Base-by-base conservation (phyloP, 2,888 invertebrate species). In the Chloromyia formosa region DNA sequence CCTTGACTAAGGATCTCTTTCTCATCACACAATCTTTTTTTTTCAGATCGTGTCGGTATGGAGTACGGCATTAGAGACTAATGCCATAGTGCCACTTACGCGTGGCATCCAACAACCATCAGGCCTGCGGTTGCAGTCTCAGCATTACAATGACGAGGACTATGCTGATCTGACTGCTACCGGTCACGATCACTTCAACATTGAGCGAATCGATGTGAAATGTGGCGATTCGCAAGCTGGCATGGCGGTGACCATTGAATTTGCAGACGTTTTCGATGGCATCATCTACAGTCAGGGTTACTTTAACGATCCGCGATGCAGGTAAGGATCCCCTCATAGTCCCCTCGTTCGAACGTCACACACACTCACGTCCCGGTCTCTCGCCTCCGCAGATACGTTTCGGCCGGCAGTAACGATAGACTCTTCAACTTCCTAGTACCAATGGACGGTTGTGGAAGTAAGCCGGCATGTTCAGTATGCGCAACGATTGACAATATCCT, bases 231-330 rank as follows among this genome's bases (percentile, higher is more conserved):
- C 75, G 1, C 85, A 87, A 1, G 86, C 86, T 76, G 89, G 85
- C 35, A 90, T 91, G 80, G 86, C 88, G 68, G 90, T 92, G 0
- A 88, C 87, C 0, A 87, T 92, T 0, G 89, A 90, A 62, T 92
- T 92, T 80, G 85, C 88, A 9, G 88, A 89, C 76, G 86, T 89
- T 0, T 92, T 89, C 79, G 88, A 90, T 79, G 92, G 92, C 14
- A 87, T 92, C 42, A 89, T 92, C 75, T 92, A 91, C 86, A 92
- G 91, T 81, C 91, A 92, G 81, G 91, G 91, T 14, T 88, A 88
- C 79, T 88, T 89, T 80, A 88, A 87, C 77, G 90, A 92, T 82
- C 88, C 90, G 14, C 89, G 88, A 78, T 92, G 92, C 89, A 88
- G 89, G 91, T 91, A 82, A 87, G 88, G 14, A 49, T 53, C 53